Percentiles rank a stretch among this genome's conserved stretches.
These are phyloP conservation scores for Stramonita haemastoma DNA, from an alignment of 2,888 invertebrate genomes.

Conservation along the genomic window DNA sequence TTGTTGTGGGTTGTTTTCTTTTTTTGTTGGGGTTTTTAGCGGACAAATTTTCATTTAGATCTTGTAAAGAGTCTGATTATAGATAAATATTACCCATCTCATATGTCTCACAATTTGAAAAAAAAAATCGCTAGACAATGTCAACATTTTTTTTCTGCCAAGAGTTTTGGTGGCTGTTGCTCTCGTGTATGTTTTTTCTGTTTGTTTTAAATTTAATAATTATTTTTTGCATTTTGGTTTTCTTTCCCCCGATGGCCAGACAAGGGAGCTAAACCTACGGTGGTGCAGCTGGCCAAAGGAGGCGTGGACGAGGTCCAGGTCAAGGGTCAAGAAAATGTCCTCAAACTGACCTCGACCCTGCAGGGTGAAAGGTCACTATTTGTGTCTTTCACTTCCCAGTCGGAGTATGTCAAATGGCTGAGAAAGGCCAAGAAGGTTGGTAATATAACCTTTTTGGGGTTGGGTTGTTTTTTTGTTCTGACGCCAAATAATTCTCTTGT, in stretches of 20 bases:
- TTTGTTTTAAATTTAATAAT: background rate
- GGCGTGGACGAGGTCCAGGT: conserved; percentile 74
- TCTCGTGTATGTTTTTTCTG: too few species aligned
- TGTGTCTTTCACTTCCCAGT: conserved; percentile 71
- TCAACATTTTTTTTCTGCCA: too few species aligned
- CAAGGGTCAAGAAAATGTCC: conserved; percentile 73
- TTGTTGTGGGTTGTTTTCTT: too few species aligned
- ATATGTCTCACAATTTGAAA: too few species aligned
- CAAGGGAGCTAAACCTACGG: conserved; percentile 69
- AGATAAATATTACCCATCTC: too few species aligned
- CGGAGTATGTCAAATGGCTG: conserved; percentile 74
- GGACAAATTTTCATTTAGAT: too few species aligned
- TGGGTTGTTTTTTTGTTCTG: too few species aligned
- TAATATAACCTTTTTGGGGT: background rate
- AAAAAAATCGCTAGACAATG: too few species aligned
- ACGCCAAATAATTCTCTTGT: too few species aligned
- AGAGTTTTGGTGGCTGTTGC: background rate
- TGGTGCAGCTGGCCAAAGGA: conserved; percentile 76
- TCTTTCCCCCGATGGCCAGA: conserved; percentile 48
- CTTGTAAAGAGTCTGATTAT: too few species aligned
- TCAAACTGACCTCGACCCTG: conserved; percentile 73
- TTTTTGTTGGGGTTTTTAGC: too few species aligned
- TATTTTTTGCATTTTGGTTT: background rate
- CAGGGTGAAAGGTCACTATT: conserved; percentile 74
- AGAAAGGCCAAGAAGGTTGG: conserved; percentile 75